phyloP scores from a whole-genome alignment of 2,797 vertebrate genomes.

The Rhinella marina region DNA sequence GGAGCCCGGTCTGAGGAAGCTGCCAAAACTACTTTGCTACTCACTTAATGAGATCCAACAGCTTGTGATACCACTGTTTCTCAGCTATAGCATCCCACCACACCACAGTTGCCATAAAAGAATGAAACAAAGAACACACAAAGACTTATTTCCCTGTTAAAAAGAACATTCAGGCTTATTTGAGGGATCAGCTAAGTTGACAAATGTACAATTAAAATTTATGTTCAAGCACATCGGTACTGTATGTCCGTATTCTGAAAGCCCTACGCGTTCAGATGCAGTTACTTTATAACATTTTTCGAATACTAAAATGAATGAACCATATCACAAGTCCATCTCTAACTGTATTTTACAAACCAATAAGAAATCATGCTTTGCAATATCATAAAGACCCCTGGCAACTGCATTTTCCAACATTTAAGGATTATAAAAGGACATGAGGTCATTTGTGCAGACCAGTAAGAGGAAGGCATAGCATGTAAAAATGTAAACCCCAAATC shows the following conservation, averaged over 20 bases:
- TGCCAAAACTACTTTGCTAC: conserved; percentile 47
- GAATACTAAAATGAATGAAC: too few species aligned
- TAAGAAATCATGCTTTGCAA: too few species aligned
- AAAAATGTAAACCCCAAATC: too few species aligned
- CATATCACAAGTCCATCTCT: too few species aligned
- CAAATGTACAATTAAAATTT: not conserved
- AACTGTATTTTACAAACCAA: too few species aligned
- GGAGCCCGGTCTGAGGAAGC: not conserved
- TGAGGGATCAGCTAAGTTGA: conserved; percentile 31
- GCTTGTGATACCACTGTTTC: conserved; percentile 20
- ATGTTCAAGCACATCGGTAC: not conserved
- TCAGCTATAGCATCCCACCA: not conserved
- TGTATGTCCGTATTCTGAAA: not conserved
- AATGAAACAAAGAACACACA: conserved; percentile 4
- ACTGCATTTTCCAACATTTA: too few species aligned
- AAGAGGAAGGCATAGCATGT: too few species aligned
- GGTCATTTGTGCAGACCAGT: too few species aligned
- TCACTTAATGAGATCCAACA: conserved; percentile 48
- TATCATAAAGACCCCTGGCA: too few species aligned
- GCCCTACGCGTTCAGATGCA: too few species aligned
- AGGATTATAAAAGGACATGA: too few species aligned
- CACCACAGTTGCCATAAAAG: not conserved
- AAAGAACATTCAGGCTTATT: conserved; percentile 29
- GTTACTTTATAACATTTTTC: too few species aligned
- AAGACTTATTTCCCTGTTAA: conserved; percentile 22